Evolutionary conservation across 2,888 invertebrate species (phyloP).

Genomic region (Entomobrya multifasciata): DNA sequence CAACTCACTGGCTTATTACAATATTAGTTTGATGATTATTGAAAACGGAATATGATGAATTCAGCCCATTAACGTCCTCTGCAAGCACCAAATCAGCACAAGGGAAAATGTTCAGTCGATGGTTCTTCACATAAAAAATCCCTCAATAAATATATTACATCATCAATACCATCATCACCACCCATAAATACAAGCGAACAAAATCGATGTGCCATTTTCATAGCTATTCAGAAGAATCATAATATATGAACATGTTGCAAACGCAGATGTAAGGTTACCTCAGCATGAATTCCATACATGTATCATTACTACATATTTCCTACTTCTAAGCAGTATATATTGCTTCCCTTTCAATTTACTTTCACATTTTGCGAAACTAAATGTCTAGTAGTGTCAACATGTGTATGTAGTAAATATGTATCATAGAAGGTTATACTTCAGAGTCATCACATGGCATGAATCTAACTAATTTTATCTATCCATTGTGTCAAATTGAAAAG

Average conservation of each 20-base stretch:
- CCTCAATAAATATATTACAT: not conserved
- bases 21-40: conserved; percentile 41
- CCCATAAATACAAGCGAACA: no score
- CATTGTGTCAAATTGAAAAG: conserved; percentile 50
- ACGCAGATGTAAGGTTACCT: no score
- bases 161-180: not conserved
- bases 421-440: not conserved
- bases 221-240: no score
- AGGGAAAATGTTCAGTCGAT: not conserved
- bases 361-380: no score
- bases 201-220: no score
- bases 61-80: conserved; percentile 39
- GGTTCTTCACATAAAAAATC: not conserved
- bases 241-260: no score
- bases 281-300: no score
- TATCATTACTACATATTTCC: no score
- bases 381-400: no score
- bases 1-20: conserved; percentile 43
- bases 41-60: conserved; percentile 35
- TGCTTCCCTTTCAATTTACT: no score
- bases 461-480: conserved; percentile 48
- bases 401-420: not conserved
- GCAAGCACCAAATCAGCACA: not conserved
- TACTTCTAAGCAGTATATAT: no score
- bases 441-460: not conserved